A percentile compares a stretch with the other conserved stretches of the same genome.
Conservation (phyloP, 2,113 vertebrate genomes). For the Osmerus mordax region DNA sequence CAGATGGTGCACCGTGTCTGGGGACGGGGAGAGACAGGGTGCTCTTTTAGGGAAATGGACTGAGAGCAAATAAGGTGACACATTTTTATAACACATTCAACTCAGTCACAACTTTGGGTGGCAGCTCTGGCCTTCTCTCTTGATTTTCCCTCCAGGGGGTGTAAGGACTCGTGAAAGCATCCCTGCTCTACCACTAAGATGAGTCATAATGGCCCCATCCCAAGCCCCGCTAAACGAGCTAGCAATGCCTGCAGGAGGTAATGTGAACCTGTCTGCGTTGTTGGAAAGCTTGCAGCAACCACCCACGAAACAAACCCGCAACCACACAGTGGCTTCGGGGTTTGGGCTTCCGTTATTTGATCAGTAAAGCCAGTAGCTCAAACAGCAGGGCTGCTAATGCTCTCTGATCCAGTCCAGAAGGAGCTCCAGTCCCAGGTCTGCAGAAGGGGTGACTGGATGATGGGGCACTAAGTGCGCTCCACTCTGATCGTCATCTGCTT, state of each 20-base stretch:
- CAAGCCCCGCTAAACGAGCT: not conserved
- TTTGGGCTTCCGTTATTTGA: slow-evolving; percentile 39
- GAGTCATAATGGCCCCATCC: not conserved
- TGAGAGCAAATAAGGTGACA: slow-evolving; percentile 12
- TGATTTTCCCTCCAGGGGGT: not conserved
- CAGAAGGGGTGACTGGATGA: slow-evolving; percentile 24
- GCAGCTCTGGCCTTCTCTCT: not conserved
- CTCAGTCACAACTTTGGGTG: not conserved
- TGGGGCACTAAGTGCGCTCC: slow-evolving; percentile 35
- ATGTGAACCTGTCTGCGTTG: not conserved
- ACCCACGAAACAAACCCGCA: slow-evolving; percentile 7
- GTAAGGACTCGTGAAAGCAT: not conserved
- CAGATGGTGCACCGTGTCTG: slow-evolving; percentile 12
- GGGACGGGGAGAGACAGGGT: not conserved
- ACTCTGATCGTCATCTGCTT: slow-evolving; percentile 39
- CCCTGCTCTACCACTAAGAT: not conserved
- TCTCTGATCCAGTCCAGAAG: slow-evolving; percentile 25
- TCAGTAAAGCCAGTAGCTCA: slow-evolving; percentile 52
- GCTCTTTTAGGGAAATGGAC: not conserved
- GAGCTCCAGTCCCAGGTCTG: slow-evolving; percentile 19
- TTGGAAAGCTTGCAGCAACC: not conserved
- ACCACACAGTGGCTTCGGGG: not conserved
- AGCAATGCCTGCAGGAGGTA: not conserved
- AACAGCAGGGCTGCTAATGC: slow-evolving; percentile 39
- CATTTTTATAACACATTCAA: slow-evolving; percentile 1